Evolutionary conservation across 2,113 vertebrate species (phyloP).

Genomic region (Rallus limicola): DNA sequence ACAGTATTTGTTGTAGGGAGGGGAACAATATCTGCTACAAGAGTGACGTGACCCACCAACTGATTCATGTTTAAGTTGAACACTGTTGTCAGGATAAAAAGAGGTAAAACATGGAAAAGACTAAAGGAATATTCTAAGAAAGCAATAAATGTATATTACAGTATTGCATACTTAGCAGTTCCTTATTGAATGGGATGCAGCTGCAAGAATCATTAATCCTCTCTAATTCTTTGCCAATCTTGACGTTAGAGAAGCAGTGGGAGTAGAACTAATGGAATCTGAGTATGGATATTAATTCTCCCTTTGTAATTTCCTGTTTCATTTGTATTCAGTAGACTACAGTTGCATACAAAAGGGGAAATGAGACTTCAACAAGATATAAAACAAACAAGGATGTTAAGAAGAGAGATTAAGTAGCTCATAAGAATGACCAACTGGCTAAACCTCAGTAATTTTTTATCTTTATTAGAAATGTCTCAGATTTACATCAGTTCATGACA

Average conservation of each 20-base stretch:
- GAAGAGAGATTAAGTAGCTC: not conserved
- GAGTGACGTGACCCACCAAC: not conserved
- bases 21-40: not conserved
- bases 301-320: slow-evolving; percentile 12
- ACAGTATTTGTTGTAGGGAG: not conserved
- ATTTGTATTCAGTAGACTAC: not conserved
- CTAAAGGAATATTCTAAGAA: not conserved
- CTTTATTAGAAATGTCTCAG: not conserved
- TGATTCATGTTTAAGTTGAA: not conserved
- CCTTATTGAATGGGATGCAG: not conserved
- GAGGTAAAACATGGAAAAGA: not conserved
- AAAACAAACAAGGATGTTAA: not conserved
- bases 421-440: not conserved
- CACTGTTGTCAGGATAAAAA: not conserved
- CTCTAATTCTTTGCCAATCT: not conserved
- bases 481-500: not conserved
- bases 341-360: not conserved
- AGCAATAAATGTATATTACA: not conserved
- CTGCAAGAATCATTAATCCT: not conserved
- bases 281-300: slow-evolving; percentile 4
- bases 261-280: not conserved
- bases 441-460: not conserved
- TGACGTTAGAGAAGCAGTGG: not conserved
- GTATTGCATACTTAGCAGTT: not conserved
- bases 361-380: not conserved